Conservation (phyloP, 2,113 vertebrate species). For the Pelecanus crispus region DNA sequence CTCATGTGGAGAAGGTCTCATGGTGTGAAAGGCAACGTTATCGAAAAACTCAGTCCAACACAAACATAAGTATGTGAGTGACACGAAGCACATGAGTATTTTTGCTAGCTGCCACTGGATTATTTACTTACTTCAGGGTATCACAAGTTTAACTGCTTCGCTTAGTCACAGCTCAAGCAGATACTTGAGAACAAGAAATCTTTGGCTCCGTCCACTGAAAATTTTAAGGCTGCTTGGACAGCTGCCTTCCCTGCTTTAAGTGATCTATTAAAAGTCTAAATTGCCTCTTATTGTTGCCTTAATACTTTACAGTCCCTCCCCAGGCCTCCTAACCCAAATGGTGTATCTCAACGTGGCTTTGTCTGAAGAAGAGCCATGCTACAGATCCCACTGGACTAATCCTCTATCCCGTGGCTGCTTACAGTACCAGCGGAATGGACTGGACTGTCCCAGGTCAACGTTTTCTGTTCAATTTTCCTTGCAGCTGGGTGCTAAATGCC, state of each 20-base stretch:
- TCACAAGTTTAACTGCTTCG: background rate
- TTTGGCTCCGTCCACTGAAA: background rate
- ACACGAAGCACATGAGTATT: background rate
- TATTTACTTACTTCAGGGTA: background rate
- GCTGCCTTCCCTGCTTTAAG: background rate
- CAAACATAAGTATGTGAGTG: background rate
- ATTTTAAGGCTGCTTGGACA: background rate
- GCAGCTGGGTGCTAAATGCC: background rate
- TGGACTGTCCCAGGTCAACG: background rate
- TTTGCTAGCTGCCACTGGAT: background rate
- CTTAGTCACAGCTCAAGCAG: background rate
- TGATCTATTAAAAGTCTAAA: background rate
- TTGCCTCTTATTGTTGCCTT: background rate
- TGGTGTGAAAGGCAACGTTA: background rate
- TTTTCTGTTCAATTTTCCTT: background rate
- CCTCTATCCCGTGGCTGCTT: background rate
- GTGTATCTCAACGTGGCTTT: background rate
- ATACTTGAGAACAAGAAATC: constrained; percentile 20
- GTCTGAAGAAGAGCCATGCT: background rate
- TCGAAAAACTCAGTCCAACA: background rate
- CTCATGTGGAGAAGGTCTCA: background rate
- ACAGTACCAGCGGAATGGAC: background rate
- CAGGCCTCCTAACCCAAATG: background rate
- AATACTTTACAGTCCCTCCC: background rate
- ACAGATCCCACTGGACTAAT: background rate